Percentiles rank a stretch among this genome's conserved stretches.
phyloP scores from a whole-genome alignment of 2,113 vertebrate species.

The Bostrychus sinensis region DNA sequence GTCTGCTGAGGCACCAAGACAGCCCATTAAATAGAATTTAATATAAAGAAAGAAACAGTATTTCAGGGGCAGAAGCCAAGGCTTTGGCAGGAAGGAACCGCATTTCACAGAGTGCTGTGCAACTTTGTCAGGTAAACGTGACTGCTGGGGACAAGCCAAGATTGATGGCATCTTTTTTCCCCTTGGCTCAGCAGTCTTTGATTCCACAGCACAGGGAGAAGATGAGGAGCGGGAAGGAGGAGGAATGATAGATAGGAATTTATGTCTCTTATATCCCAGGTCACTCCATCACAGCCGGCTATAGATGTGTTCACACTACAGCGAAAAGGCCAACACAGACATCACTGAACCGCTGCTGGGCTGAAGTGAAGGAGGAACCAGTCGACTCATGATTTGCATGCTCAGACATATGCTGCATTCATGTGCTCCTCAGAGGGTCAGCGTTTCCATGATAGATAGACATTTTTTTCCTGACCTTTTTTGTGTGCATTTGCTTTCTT shows the following conservation, averaged over 20 bases:
- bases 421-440: background rate
- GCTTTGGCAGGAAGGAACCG: conserved; percentile 66
- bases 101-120: conserved; percentile 73
- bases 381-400: background rate
- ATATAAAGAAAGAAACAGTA: conserved; percentile 71
- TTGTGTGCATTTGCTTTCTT: no score
- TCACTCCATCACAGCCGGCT: conserved; percentile 56
- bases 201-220: conserved; percentile 63
- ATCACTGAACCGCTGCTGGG: background rate
- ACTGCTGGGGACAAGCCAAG: conserved; percentile 73
- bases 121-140: conserved; percentile 77
- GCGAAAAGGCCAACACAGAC: conserved; percentile 30
- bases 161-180: conserved; percentile 75
- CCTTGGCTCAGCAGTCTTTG: conserved; percentile 79
- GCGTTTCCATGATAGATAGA: background rate
- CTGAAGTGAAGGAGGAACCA: background rate
- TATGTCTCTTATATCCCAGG: conserved; percentile 71
- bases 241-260: conserved; percentile 72
- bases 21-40: conserved; percentile 69
- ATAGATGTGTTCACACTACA: conserved; percentile 1
- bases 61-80: conserved; percentile 70
- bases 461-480: no score
- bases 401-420: background rate
- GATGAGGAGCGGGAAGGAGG: conserved; percentile 52
- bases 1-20: conserved; percentile 44